phyloP scores from a whole-genome alignment of 2,888 invertebrate species.

The Erpobdella octoculata region DNA sequence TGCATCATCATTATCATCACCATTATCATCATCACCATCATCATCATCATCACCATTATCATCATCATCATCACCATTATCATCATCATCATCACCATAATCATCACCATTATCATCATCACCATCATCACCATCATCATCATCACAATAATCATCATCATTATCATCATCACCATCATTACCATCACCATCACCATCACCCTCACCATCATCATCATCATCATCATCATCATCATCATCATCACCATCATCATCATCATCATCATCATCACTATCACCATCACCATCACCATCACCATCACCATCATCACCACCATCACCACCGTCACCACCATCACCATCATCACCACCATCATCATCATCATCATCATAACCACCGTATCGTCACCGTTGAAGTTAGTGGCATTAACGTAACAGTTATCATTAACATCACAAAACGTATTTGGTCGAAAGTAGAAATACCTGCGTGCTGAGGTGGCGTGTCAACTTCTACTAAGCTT shows the following conservation, averaged over 20 bases:
- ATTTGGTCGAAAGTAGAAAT: background rate
- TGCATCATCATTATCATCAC: slow-evolving; percentile 5
- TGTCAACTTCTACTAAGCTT: too few species aligned
- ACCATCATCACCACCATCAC: background rate
- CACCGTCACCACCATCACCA: background rate
- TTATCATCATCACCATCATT: background rate
- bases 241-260: background rate
- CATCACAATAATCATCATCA: background rate
- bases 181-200: background rate
- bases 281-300: background rate
- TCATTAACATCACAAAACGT: background rate
- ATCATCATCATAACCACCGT: background rate
- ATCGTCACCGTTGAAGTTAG: background rate
- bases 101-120: background rate
- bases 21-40: slow-evolving; percentile 13
- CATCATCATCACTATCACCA: background rate
- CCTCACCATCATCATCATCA: background rate
- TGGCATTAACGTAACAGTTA: background rate
- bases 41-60: background rate
- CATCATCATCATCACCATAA: background rate
- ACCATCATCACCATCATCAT: background rate
- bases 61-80: background rate
- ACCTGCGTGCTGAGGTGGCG: too few species aligned
- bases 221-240: background rate
- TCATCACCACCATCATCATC: background rate